Percentiles rank a stretch among this genome's conserved stretches.
Evolutionary conservation across 2,888 invertebrate species (phyloP).

Genomic region (Nomada hirtipes): DNA sequence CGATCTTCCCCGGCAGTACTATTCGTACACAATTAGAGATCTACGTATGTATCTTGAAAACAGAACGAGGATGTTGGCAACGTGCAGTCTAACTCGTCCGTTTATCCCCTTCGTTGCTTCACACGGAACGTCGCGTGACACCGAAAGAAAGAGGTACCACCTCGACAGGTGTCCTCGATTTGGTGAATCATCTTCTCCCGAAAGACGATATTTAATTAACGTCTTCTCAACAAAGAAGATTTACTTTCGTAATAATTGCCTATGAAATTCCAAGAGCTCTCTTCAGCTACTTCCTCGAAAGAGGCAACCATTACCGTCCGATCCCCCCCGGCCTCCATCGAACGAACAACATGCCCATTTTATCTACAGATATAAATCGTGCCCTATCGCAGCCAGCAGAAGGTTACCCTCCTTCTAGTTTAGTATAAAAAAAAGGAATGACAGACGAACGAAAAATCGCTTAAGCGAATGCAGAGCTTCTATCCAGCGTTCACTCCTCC

Average conservation of each 20-base stretch:
- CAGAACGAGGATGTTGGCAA: slow-evolving; percentile 26
- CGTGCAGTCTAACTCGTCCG: slow-evolving; percentile 15
- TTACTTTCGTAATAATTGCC: slow-evolving; percentile 15
- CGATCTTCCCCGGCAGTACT: neutral
- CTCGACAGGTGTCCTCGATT: slow-evolving; percentile 33
- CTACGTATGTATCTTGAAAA: slow-evolving; percentile 14
- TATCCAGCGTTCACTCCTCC: slow-evolving; percentile 81
- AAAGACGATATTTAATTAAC: neutral
- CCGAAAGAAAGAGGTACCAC: neutral
- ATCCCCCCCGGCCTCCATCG: neutral
- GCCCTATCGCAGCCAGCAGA: neutral
- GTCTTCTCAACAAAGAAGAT: slow-evolving; percentile 1
- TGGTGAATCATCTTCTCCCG: slow-evolving; percentile 17
- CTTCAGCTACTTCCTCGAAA: slow-evolving; percentile 22
- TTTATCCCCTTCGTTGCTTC: slow-evolving; percentile 21
- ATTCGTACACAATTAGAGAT: slow-evolving; percentile 20
- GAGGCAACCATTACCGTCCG: neutral
- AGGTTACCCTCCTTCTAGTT: slow-evolving; percentile 1
- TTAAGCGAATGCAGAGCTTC: slow-evolving; percentile 28
- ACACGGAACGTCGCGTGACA: neutral
- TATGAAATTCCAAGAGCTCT: slow-evolving; percentile 5
- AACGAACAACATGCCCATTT: neutral
- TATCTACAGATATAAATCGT: neutral
- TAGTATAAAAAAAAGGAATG: slow-evolving; percentile 28
- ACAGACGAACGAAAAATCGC: slow-evolving; percentile 23